Conservation (phyloP, 2,113 vertebrate genomes). For the Hydrochoerus hydrochaeris region DNA sequence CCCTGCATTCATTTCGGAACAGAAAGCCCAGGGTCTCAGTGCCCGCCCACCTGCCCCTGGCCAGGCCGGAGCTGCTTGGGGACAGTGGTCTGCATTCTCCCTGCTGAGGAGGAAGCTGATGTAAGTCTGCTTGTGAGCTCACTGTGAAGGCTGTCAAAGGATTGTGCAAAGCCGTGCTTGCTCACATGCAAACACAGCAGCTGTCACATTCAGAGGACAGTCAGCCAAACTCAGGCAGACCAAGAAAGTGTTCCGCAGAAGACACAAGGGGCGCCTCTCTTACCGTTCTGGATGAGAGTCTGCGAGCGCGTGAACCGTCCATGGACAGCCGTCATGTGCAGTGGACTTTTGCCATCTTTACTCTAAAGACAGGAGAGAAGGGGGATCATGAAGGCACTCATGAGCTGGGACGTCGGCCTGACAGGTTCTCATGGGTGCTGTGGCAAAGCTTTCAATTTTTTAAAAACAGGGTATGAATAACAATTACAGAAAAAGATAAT, state of each 20-base stretch:
- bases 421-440: background rate
- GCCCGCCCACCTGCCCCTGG: background rate
- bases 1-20: background rate
- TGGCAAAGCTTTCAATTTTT: background rate
- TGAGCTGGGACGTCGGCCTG: background rate
- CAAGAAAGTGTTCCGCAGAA: background rate
- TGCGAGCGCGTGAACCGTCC: constrained; percentile 97
- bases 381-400: background rate
- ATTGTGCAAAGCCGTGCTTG: background rate
- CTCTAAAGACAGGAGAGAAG: constrained; percentile 87
- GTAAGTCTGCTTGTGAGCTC: background rate
- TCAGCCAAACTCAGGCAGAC: background rate
- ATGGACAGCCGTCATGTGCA: constrained; percentile 97
- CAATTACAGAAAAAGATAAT: constrained; percentile 15
- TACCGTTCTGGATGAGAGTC: constrained; percentile 98
- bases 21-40: background rate
- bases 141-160: background rate
- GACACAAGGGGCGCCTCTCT: constrained; percentile 51
- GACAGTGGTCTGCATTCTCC: background rate
- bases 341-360: constrained; percentile 96
- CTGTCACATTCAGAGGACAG: background rate
- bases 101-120: background rate
- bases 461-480: background rate
- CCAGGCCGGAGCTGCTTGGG: background rate
- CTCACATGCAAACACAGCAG: background rate